Base-by-base conservation (phyloP, 1,140 invertebrate species). In the Leguminivora glycinivorella region DNA sequence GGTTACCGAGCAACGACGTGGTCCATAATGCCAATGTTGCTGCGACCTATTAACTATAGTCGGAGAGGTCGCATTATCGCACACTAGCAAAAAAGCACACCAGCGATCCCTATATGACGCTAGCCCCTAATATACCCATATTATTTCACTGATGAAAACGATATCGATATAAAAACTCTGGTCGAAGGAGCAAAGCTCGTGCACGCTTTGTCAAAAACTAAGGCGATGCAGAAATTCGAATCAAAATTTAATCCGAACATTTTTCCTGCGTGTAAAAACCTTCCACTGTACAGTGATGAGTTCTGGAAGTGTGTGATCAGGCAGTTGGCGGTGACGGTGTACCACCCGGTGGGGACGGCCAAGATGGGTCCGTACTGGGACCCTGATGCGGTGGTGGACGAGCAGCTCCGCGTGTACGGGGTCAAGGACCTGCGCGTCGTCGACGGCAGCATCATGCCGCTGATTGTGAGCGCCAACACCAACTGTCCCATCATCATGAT, bases 321-420 rank as follows among this genome's bases (percentile, higher is more conserved):
- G 12, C 92, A 95, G 6, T 97, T 97, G 71, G 95, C 96, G 0
- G 94, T 93, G 0, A 97, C 97, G 0, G 93, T 93, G 10, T 98
- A 98, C 82, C 97, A 98, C 93, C 96, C 97, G 0, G 95, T 97
- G 0, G 97, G 97, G 0, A 98, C 97, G 0, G 96, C 96, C 67
- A 98, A 98, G 85, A 99, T 99, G 98, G 98, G 97, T 0, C 96
- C 96, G 0, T 94, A 94, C 63, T 95, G 95, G 93, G 97, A 98
- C 83, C 92, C 93, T 9, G 94, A 95, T 3, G 96, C 97, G 0
- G 98, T 98, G 0, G 97, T 98, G 0, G 97, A 98, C 89, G 95
- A 96, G 9, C 93, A 96, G 78, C 89, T 97, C 0, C 92, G 94
- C 63, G 96, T 98, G 3, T 96, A 97, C 74, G 96, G 96, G 0